Percentiles rank a stretch among this genome's conserved stretches.
Conservation (phyloP, 2,797 vertebrate genomes). For the Syngnathus acus region DNA sequence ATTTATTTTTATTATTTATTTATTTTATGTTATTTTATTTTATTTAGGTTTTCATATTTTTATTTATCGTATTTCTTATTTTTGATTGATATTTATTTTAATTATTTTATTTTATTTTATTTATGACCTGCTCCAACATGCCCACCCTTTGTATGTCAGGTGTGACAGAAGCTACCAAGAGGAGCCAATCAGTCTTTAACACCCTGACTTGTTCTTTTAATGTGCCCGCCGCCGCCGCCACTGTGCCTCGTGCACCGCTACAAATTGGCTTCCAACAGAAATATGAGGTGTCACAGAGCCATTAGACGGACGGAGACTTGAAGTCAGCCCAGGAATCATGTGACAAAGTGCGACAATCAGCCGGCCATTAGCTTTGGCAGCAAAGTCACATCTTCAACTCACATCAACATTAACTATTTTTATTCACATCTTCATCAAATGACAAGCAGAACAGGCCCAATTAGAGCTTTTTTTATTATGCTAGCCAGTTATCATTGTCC, state of each 20-base stretch:
- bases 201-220: constrained; percentile 60
- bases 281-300: constrained; percentile 70
- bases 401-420: not conserved
- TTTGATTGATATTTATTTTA: too few relatives aligned
- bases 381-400: constrained; percentile 6
- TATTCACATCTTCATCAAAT: not conserved
- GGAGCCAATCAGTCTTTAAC: constrained; percentile 72
- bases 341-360: constrained; percentile 47
- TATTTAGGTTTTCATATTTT: too few relatives aligned
- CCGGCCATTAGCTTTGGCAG: constrained; percentile 44
- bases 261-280: constrained; percentile 74
- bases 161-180: constrained; percentile 59
- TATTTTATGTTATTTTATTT: too few relatives aligned
- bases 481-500: not conserved
- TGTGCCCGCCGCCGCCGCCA: constrained; percentile 35
- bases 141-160: constrained; percentile 35
- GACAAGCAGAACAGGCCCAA: not conserved
- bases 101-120: constrained; percentile 60
- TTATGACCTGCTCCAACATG: constrained; percentile 41
- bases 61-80: too few relatives aligned
- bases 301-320: constrained; percentile 66
- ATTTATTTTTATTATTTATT: constrained; percentile 44
- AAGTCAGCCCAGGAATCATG: constrained; percentile 59
- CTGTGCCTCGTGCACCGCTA: constrained; percentile 37
- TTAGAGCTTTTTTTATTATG: not conserved